phyloP scores from a whole-genome alignment of 2,888 invertebrate species.

The Embidobia sp. region DNA sequence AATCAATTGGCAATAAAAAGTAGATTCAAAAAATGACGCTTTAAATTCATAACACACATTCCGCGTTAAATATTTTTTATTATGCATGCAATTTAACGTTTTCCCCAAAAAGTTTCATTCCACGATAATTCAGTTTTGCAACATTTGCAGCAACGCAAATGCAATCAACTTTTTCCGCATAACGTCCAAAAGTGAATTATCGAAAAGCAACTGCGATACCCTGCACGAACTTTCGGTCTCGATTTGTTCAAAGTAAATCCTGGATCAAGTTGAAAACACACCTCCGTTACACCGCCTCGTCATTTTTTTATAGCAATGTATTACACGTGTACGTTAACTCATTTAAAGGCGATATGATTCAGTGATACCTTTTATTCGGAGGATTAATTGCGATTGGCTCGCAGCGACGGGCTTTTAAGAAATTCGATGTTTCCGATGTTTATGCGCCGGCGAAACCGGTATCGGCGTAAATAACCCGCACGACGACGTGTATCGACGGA shows the following conservation, averaged over 20 bases:
- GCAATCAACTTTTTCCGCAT: no score
- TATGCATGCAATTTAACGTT: no score
- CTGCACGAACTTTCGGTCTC: no score
- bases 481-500: slow-evolving; percentile 41
- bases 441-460: slow-evolving; percentile 43
- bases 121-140: no score
- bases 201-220: background rate
- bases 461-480: slow-evolving; percentile 45
- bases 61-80: no score
- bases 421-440: slow-evolving; percentile 55
- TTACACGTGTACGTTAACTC: slow-evolving; percentile 41
- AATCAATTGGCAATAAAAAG: no score
- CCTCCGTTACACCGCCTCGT: slow-evolving; percentile 8
- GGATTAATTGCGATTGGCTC: slow-evolving; percentile 56
- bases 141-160: no score
- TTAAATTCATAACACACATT: no score
- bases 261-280: background rate
- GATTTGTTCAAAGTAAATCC: slow-evolving; percentile 26
- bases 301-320: slow-evolving; percentile 30
- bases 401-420: slow-evolving; percentile 42
- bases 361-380: slow-evolving; percentile 44
- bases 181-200: no score
- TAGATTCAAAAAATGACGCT: no score
- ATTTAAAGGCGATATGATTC: slow-evolving; percentile 38
- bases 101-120: no score